Percentiles rank a stretch among this genome's conserved stretches.
Conservation (phyloP, 2,113 vertebrate species). For the Notiomystis cincta region DNA sequence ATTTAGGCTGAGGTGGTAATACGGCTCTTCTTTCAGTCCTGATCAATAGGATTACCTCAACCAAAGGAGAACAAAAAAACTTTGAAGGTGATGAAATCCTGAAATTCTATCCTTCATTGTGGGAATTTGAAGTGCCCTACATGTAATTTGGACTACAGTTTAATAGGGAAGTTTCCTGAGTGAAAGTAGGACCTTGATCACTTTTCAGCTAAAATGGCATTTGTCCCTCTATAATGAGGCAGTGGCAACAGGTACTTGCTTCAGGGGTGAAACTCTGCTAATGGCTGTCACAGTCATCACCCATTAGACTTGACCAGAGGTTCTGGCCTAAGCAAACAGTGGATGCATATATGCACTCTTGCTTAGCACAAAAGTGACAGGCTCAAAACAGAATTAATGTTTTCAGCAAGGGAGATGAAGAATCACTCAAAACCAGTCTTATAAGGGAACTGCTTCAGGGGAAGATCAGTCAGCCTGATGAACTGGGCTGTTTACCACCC, state of each 20-base stretch:
- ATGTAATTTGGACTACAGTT: neutral
- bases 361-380: slow-evolving; percentile 39
- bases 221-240: neutral
- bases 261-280: neutral
- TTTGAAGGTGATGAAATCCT: neutral
- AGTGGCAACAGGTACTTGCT: neutral
- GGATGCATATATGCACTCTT: slow-evolving; percentile 1
- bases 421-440: slow-evolving; percentile 45
- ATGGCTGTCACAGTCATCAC: slow-evolving; percentile 23
- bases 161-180: neutral
- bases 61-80: neutral
- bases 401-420: slow-evolving; percentile 55
- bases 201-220: neutral
- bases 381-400: slow-evolving; percentile 43
- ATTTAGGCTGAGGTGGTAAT: neutral
- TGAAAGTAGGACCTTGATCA: neutral
- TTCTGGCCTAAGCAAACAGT: slow-evolving; percentile 11
- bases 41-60: neutral
- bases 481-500: slow-evolving; percentile 20
- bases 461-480: slow-evolving; percentile 45
- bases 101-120: neutral
- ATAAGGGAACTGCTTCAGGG: slow-evolving; percentile 54
- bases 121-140: neutral
- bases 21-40: neutral
- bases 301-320: neutral